A percentile compares a stretch with the other conserved stretches of the same genome.
These are phyloP conservation scores for Tanytarsus gracilentus DNA, from an alignment of 2,888 invertebrate species.

Conservation along the genomic window DNA sequence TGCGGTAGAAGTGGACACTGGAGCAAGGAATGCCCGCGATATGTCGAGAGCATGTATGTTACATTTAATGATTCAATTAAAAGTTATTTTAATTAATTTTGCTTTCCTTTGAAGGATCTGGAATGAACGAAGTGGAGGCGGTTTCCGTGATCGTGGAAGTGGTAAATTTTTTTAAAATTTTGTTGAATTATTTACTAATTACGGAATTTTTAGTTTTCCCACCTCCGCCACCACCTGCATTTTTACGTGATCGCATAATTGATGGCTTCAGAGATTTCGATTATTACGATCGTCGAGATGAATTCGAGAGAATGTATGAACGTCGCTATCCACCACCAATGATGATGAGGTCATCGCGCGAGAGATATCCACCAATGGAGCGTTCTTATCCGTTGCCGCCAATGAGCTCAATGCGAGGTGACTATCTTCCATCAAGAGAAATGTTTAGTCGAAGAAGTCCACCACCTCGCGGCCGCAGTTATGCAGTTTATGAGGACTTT, in stretches of 20 bases:
- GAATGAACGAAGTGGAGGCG: constrained; percentile 56
- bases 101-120: no score
- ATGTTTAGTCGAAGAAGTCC: constrained; percentile 79
- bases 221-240: constrained; percentile 80
- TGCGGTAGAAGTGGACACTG: constrained; percentile 92
- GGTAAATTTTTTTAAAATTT: constrained; percentile 41
- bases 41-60: no score
- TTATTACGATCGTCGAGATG: constrained; percentile 74
- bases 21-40: constrained; percentile 92
- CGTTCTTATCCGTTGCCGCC: constrained; percentile 61
- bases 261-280: constrained; percentile 76
- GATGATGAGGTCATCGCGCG: constrained; percentile 38
- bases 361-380: constrained; percentile 66
- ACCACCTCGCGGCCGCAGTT: constrained; percentile 47
- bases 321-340: constrained; percentile 54
- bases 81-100: no score
- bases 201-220: constrained; percentile 52
- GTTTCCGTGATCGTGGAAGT: constrained; percentile 63
- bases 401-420: constrained; percentile 57
- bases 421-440: constrained; percentile 50
- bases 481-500: constrained; percentile 73
- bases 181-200: neutral
- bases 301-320: constrained; percentile 69
- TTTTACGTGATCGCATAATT: constrained; percentile 86
- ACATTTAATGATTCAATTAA: no score